Evolutionary conservation across 2,888 invertebrate genomes (phyloP), one percentile per base, ranked within the genome.

Genomic region (Polymixis lichenea): DNA sequence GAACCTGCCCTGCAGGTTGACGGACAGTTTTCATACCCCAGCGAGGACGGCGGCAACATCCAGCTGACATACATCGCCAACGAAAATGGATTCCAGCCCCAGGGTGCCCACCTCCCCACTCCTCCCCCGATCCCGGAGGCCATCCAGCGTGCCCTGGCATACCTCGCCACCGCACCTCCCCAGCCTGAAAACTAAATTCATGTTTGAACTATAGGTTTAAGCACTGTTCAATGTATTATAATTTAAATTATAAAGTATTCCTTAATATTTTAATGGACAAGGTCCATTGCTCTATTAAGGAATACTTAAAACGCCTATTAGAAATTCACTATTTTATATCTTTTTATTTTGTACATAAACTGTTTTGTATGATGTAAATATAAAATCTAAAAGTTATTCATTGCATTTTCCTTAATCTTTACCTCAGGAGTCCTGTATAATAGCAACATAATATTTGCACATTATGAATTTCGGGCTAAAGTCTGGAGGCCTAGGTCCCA

Each of bases 71-170:
- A 98, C 93, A 93, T 97, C 58, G 98, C 98, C 71, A 97, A 98
- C 89, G 98, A 98, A 91, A 98, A 98, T 85, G 98, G 98, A 69
- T 98, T 96, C 95, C 97, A 97, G 90, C 97, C 98, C 15, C 96
- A 95, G 87, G 97, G 97, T n/a, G 95, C 95, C 32, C 97, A 97
- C 87, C 91, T 97, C 2, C 97, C 97, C 53, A 97, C 97, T 1
- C 96, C 98, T 49, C 98, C 98, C 60, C 98, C 98, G 79, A 97
- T 98, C 80, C 98, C 98, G 70, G 97, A 96, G 78, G 97, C 97
- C 72, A 98, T 98, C 88, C 97, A 97, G 89, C 97, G 97, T 74
- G 97, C 98, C 46, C 93, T 98, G 66, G 97, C 97, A 58, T 98
- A 97, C 91, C 96, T 98, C 84, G 98, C 98, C 51, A 97, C 97